Percentiles rank a stretch among this genome's conserved stretches.
Evolutionary conservation across 2,888 invertebrate genomes (phyloP).

Genomic region (Microctonus hyperodae): DNA sequence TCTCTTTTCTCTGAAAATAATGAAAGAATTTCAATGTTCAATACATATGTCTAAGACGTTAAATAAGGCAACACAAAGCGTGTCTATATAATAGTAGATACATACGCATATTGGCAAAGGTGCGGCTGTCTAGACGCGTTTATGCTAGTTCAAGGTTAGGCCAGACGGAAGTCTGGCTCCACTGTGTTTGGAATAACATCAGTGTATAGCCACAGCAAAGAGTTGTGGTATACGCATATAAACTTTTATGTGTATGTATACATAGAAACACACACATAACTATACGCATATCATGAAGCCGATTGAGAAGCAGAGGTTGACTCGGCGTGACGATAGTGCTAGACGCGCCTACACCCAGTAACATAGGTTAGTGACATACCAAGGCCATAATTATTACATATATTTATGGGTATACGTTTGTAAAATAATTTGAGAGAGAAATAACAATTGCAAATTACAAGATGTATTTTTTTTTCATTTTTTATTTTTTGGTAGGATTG

Average conservation of each 20-base stretch:
- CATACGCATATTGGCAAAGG: conserved; percentile 14
- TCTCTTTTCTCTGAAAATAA: too few relatives aligned
- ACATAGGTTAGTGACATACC: conserved; percentile 60
- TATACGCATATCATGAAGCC: not conserved
- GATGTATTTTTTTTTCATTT: not conserved
- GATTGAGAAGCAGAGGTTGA: not conserved
- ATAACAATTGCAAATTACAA: not conserved
- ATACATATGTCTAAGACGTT: not conserved
- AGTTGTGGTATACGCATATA: conserved; percentile 3
- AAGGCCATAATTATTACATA: conserved; percentile 52
- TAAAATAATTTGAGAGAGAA: not conserved
- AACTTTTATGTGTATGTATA: not conserved
- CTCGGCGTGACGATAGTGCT: conserved; percentile 30
- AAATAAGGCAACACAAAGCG: not conserved
- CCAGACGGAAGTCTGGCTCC: conserved; percentile 58
- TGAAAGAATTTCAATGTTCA: not conserved
- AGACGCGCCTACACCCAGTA: conserved; percentile 48
- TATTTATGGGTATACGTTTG: too few relatives aligned
- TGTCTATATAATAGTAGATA: not conserved
- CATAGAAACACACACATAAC: not conserved
- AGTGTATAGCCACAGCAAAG: conserved; percentile 37
- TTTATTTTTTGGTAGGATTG: too few relatives aligned
- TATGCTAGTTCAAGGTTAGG: conserved; percentile 58
- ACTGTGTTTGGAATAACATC: conserved; percentile 58
- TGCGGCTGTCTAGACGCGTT: conserved; percentile 35